Evolutionary conservation across 2,797 vertebrate species (phyloP).

Genomic region (Protosalanx chinensis): DNA sequence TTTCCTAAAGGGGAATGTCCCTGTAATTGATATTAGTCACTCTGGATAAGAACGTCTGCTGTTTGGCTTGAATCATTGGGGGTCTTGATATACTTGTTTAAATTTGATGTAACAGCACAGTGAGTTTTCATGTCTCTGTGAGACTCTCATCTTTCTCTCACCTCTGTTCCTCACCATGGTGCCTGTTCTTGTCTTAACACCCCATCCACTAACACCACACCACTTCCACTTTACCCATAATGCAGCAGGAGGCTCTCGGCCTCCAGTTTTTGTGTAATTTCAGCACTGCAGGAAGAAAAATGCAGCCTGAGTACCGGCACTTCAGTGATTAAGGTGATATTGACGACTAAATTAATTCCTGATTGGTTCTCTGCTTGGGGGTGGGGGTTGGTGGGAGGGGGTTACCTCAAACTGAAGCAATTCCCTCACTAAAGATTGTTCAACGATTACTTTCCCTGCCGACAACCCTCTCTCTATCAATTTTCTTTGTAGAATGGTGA

Average conservation of each 20-base stretch:
- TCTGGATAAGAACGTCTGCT: too few relatives aligned
- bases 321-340: slow-evolving; percentile 64
- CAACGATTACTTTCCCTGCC: slow-evolving; percentile 38
- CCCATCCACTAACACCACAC: background rate
- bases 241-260: slow-evolving; percentile 11
- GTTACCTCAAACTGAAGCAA: slow-evolving; percentile 46
- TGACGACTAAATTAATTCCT: slow-evolving; percentile 63
- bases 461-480: slow-evolving; percentile 20
- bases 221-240: slow-evolving; percentile 15
- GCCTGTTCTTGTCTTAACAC: background rate
- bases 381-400: slow-evolving; percentile 34
- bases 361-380: slow-evolving; percentile 47
- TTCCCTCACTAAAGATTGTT: slow-evolving; percentile 55
- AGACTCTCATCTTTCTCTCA: slow-evolving; percentile 11
- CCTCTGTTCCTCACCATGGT: background rate
- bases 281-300: slow-evolving; percentile 34
- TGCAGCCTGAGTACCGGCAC: slow-evolving; percentile 35
- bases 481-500: slow-evolving; percentile 23
- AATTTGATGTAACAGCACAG: too few relatives aligned
- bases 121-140: too few relatives aligned
- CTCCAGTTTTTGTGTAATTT: slow-evolving; percentile 45
- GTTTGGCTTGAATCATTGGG: too few relatives aligned
- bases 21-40: too few relatives aligned
- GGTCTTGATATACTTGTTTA: too few relatives aligned
- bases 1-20: too few relatives aligned